Evolutionary conservation across 2,113 vertebrate species (phyloP).

Genomic region (Ceratotherium simum): DNA sequence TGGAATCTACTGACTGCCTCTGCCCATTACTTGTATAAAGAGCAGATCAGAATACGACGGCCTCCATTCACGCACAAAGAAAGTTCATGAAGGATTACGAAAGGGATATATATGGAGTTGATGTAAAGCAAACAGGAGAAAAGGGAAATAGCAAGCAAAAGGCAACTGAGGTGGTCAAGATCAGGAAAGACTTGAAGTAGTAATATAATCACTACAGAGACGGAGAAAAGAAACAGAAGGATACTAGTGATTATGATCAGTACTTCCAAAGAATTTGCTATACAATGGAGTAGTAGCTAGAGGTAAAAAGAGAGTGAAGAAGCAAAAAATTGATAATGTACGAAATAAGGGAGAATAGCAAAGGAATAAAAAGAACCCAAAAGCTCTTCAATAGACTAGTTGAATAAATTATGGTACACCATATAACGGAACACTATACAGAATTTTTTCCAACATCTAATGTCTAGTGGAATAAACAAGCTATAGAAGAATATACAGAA

Average conservation of each 20-base stretch:
- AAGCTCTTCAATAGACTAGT: background rate
- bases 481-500: background rate
- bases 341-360: background rate
- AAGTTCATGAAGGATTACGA: background rate
- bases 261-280: background rate
- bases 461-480: background rate
- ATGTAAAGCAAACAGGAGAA: background rate
- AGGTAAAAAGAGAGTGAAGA: background rate
- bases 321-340: background rate
- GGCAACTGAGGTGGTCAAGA: background rate
- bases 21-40: background rate
- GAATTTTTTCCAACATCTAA: background rate
- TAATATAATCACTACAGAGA: background rate
- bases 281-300: background rate
- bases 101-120: background rate
- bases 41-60: background rate
- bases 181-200: background rate
- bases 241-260: background rate
- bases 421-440: background rate
- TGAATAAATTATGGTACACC: background rate
- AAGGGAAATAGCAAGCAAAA: background rate
- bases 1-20: background rate
- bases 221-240: background rate
- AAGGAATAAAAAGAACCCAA: background rate
- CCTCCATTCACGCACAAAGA: background rate